These are phyloP conservation scores for Phrynosoma platyrhinos DNA, from an alignment of 2,113 vertebrate species.

Conservation along the genomic window DNA sequence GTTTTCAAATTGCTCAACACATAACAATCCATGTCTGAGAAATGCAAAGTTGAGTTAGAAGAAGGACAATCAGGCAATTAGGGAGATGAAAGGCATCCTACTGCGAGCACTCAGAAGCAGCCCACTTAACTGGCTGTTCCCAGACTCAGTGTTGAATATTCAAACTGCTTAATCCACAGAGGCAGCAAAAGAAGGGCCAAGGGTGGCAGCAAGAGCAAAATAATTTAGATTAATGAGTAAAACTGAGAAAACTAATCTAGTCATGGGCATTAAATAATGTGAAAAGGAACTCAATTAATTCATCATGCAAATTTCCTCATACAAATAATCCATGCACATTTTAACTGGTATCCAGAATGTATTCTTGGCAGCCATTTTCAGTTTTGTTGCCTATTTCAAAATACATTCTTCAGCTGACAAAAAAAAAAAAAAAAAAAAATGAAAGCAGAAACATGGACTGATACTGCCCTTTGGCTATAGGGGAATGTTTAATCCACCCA, in stretches of 20 bases:
- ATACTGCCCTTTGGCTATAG: neutral
- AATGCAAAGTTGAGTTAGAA: constrained; percentile 26
- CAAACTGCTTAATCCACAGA: constrained; percentile 1
- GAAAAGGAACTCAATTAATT: constrained; percentile 8
- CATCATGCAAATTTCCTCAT: constrained; percentile 22
- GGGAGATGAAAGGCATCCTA: constrained; percentile 34
- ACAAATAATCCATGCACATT: constrained; percentile 32
- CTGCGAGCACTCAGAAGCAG: constrained; percentile 29
- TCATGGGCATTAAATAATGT: constrained; percentile 17
- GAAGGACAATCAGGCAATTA: constrained; percentile 29
- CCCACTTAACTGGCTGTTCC: constrained; percentile 14
- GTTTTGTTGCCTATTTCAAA: neutral
- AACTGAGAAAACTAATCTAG: neutral
- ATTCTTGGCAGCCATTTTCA: constrained; percentile 7
- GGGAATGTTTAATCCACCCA: neutral
- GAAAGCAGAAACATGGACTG: neutral
- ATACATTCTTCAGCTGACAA: constrained; percentile 7
- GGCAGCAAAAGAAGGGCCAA: neutral
- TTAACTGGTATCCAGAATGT: neutral
- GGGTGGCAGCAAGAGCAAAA: neutral
- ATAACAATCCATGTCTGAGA: neutral
- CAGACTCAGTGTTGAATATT: constrained; percentile 13
- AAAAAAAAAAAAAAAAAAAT: neutral
- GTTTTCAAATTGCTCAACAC: neutral
- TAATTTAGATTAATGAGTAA: constrained; percentile 35